Base-by-base conservation (phyloP, 2,797 vertebrate genomes). In the Neostethus bicornis region DNA sequence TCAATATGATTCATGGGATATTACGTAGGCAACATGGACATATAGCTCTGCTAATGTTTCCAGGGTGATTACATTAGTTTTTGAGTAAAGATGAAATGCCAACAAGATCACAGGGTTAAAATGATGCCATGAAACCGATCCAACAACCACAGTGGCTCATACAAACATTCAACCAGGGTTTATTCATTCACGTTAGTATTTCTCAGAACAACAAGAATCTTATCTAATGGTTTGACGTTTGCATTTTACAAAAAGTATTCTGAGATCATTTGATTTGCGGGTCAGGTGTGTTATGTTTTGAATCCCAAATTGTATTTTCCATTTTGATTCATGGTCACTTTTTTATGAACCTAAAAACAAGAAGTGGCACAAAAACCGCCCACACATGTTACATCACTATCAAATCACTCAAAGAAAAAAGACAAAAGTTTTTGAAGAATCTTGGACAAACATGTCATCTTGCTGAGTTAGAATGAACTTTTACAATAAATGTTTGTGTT, bases 41-140 rank as follows among this genome's bases (percentile, higher is more conserved):
- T 31, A 29, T 47, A 45, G 29, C 38, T 9, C 10, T 3, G n/a
- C 10, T 38, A n/a, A 25, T 5, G n/a, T 25, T 24, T 25, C 20
- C 43, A 7, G 17, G 16, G 14, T 12, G 43, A 38, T 16, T 19
- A 1, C 2, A 14, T 52, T 14, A 19, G 7, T 23, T 21, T 46
- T 51, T 17, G 38, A 51, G 17, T 60, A 31, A 43, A 28, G 19
- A 7, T 25, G n/a, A 35, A n/a, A 26, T 5, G 17, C 14, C 51
- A 13, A 52, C 12, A 21, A 14, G n/a, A 25, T 28, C 10, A 19
- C 11, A n/a, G 16, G 21, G 14, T 23, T 2, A n/a, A 29, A 21
- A 45, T 38, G 10, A 13, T 6, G 24, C 51, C 31, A 51, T 13
- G 14, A n/a, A 11, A 24, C 5, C 44, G 24, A 38, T 44, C 31